phyloP scores from a whole-genome alignment of 2,113 vertebrate species.

The Heptranchias perlo region DNA sequence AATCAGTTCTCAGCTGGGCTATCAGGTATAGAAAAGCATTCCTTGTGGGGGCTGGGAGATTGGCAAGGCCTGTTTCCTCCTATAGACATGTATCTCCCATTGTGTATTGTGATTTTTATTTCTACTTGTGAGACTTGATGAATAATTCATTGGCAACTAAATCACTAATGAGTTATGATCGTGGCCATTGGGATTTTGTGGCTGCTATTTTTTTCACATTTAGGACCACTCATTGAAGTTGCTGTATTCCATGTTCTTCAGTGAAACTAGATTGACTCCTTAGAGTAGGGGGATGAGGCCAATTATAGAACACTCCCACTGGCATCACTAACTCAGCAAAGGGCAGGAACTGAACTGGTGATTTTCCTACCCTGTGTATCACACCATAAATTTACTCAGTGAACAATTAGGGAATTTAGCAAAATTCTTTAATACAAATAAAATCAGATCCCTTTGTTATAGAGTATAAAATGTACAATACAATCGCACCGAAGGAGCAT shows the following conservation, averaged over 20 bases:
- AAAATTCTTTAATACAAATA: background rate
- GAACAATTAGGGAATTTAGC: background rate
- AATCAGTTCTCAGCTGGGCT: background rate
- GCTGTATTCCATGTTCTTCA: background rate
- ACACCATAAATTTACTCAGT: background rate
- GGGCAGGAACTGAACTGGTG: background rate
- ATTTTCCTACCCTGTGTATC: background rate
- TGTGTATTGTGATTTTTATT: background rate
- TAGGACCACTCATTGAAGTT: background rate
- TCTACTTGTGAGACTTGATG: background rate
- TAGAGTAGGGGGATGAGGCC: background rate
- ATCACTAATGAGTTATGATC: background rate
- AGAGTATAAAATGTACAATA: background rate
- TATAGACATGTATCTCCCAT: background rate
- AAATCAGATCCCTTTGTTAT: background rate
- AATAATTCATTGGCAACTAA: slow-evolving; percentile 7
- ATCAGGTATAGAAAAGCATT: background rate
- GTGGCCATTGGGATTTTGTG: background rate
- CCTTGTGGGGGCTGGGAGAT: background rate
- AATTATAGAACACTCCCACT: background rate
- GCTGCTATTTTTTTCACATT: background rate
- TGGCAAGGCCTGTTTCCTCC: background rate
- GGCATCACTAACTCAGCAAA: background rate
- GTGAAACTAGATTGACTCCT: background rate
- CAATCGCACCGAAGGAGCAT: background rate